These are phyloP conservation scores for Trogon surrucura DNA, from an alignment of 2,113 vertebrate species.

Conservation along the genomic window DNA sequence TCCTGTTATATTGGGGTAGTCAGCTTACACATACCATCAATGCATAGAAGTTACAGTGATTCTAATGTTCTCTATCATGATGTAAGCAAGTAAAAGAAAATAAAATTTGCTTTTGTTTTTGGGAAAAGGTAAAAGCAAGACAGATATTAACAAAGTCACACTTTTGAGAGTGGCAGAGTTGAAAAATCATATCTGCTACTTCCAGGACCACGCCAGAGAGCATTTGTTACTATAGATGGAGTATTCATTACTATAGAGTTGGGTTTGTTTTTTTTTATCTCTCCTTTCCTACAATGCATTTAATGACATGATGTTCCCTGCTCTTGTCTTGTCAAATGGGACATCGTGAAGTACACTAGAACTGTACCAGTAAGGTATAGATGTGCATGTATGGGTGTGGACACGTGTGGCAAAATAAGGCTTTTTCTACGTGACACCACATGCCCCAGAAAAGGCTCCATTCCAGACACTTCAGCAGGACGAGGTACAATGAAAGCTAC, in stretches of 20 bases:
- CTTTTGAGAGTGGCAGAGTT: neutral
- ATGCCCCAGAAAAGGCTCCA: neutral
- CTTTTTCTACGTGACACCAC: neutral
- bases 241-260: neutral
- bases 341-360: neutral
- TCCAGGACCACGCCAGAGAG: neutral
- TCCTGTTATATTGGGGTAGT: neutral
- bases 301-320: neutral
- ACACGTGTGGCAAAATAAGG: neutral
- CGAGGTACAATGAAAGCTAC: neutral
- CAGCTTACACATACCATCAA: neutral
- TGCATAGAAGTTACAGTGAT: neutral
- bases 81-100: neutral
- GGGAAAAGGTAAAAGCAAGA: neutral
- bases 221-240: neutral
- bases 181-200: neutral
- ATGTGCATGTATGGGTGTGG: neutral
- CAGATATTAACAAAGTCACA: neutral
- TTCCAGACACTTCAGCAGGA: neutral
- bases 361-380: fast-evolving
- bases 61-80: neutral
- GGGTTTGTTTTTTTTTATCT: neutral
- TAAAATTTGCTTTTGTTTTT: neutral
- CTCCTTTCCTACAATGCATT: neutral
- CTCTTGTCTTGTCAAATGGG: neutral